Percentiles rank a stretch among this genome's conserved stretches.
These are phyloP conservation scores for Oreochromis niloticus DNA, from an alignment of 2,113 vertebrate genomes.

Conservation along the genomic window DNA sequence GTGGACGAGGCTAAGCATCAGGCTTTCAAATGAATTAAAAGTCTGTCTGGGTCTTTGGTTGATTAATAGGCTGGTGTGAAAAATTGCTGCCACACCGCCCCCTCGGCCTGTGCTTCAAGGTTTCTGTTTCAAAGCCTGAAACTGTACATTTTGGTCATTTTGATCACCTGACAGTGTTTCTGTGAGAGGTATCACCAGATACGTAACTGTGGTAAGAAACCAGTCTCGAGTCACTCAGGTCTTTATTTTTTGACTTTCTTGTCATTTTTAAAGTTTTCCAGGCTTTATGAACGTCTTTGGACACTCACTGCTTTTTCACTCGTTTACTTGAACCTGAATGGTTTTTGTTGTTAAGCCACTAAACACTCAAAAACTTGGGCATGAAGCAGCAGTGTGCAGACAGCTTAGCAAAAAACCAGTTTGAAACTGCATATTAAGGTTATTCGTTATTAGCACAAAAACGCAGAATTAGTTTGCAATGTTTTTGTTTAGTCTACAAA, in stretches of 20 bases:
- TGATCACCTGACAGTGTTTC: accelerated
- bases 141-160: accelerated
- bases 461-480: background rate
- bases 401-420: background rate
- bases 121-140: background rate
- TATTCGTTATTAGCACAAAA: background rate
- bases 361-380: no score
- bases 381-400: background rate
- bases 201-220: background rate
- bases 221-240: background rate
- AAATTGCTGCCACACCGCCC: no score
- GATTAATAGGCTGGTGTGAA: no score
- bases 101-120: no score
- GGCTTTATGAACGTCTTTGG: accelerated
- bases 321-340: background rate
- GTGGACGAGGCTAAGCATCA: no score
- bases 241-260: background rate
- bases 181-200: background rate
- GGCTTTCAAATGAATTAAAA: no score
- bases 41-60: no score
- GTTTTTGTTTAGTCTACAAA: background rate
- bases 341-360: accelerated
- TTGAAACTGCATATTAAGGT: background rate
- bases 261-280: background rate
- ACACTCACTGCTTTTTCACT: background rate